These are phyloP conservation scores for Anser cygnoides DNA, from an alignment of 2,113 vertebrate species.

Conservation along the genomic window DNA sequence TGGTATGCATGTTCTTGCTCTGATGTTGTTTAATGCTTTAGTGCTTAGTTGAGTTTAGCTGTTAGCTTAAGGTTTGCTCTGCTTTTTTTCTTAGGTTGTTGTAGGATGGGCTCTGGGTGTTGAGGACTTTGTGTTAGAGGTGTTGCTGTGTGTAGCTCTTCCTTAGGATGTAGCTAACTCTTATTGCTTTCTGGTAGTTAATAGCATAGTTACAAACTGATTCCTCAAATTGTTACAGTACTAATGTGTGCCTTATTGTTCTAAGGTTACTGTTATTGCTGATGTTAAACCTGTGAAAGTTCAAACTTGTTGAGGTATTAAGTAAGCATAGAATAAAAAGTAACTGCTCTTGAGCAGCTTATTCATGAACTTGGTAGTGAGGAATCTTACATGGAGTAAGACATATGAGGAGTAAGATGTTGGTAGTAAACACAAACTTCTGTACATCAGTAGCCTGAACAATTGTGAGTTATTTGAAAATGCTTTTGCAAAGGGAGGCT, in stretches of 20 bases:
- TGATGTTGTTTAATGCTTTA: not conserved
- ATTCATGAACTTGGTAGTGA: fast-evolving
- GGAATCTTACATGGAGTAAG: not conserved
- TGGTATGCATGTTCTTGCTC: not conserved
- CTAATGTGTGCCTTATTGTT: not conserved
- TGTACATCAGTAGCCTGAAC: not conserved
- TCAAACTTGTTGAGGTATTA: not conserved
- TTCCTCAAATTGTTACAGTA: not conserved
- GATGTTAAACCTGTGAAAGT: not conserved
- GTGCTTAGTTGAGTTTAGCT: fast-evolving
- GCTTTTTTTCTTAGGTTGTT: fast-evolving
- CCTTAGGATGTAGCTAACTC: fast-evolving
- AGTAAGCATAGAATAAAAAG: not conserved
- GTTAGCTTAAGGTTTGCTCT: fast-evolving
- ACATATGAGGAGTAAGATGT: not conserved
- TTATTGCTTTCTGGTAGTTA: not conserved
- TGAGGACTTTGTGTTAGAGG: not conserved
- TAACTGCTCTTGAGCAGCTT: not conserved
- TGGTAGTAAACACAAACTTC: too few species aligned
- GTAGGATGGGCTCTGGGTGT: not conserved
- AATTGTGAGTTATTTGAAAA: not conserved
- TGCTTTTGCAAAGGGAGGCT: fast-evolving
- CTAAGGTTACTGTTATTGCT: not conserved
- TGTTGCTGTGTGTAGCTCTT: not conserved
- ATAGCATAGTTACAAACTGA: not conserved